Conservation (phyloP, 1,140 invertebrate species). For the Halesus radiatus region DNA sequence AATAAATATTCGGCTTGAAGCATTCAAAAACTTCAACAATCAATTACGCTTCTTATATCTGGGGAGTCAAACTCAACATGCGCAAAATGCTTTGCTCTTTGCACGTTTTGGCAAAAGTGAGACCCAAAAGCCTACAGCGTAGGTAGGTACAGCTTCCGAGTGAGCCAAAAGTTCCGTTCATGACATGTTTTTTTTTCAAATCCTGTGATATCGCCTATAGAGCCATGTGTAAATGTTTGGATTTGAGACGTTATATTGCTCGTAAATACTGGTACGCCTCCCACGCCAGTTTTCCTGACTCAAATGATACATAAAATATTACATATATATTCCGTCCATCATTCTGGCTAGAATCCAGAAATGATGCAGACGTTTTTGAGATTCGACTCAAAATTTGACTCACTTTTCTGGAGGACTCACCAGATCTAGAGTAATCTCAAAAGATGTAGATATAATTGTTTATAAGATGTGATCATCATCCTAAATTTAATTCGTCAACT, state of each 20-base stretch:
- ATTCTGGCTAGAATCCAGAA: background rate
- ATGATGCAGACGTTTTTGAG: background rate
- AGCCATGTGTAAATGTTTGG: background rate
- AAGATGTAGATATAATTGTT: too few relatives aligned
- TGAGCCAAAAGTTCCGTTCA: background rate
- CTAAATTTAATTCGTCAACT: too few relatives aligned
- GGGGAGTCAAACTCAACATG: too few relatives aligned
- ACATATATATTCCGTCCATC: background rate
- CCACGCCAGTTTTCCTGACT: background rate
- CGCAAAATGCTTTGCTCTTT: too few relatives aligned
- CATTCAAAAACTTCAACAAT: too few relatives aligned
- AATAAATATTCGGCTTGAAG: too few relatives aligned
- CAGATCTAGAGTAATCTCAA: background rate
- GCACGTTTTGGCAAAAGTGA: too few relatives aligned
- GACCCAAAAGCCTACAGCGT: too few relatives aligned
- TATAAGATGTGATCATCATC: too few relatives aligned
- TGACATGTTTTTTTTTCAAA: background rate
- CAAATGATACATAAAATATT: background rate
- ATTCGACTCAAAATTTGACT: constrained; percentile 11
- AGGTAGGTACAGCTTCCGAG: too few relatives aligned
- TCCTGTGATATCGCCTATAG: background rate
- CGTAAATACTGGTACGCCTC: constrained; percentile 1
- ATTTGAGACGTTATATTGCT: background rate
- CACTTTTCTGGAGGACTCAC: background rate
- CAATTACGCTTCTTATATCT: too few relatives aligned